Evolutionary conservation across 2,797 vertebrate genomes (phyloP), one percentile per base, ranked within the genome.

Genomic region (Alca torda): DNA sequence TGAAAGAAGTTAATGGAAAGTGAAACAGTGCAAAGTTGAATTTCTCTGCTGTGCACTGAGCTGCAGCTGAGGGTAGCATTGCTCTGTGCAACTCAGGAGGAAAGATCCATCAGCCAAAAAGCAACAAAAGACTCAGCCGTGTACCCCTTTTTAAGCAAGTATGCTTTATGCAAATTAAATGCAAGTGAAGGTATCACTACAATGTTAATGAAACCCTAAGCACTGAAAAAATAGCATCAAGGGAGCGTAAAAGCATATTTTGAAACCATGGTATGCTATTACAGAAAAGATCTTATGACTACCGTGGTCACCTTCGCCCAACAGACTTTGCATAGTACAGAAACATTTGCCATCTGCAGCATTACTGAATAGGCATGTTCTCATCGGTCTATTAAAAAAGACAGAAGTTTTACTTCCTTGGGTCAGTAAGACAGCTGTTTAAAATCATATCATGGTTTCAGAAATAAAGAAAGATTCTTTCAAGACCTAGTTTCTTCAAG

Each of bases 161-260:
- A 39, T 54, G 48, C 54, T 86, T 41, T 68, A 86, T 94, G 87
- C 91, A 93, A 97, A 96, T 90, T 28, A 72, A 96, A 95, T 76
- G 60, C 80, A 95, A 95, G 77, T 0, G 13, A 94, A 86, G 74
- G 28, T n/a, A 72, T 64, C 88, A 37, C 77, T 84, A 39, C 67
- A 56, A 76, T 63, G 77, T 70, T 87, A 90, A 90, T 79, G 89
- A 96, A 96, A 91, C 82, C 57, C 79, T 41, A 48, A 83, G 46
- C 60, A 57, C 67, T 73, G 67, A 84, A 73, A 83, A 94, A 92
- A 26, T 59, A 75, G 70, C 3, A 25, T 46, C 65, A 45, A 23
- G 82, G 63, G 88, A 93, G 51, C 0, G 0, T 12, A 95, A 91
- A 91, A 35, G 43, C 5, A 2, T 78, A 81, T 85, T 89, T 48